Evolutionary conservation across 2,888 invertebrate species (phyloP).

Genomic region (Nomada fucata): DNA sequence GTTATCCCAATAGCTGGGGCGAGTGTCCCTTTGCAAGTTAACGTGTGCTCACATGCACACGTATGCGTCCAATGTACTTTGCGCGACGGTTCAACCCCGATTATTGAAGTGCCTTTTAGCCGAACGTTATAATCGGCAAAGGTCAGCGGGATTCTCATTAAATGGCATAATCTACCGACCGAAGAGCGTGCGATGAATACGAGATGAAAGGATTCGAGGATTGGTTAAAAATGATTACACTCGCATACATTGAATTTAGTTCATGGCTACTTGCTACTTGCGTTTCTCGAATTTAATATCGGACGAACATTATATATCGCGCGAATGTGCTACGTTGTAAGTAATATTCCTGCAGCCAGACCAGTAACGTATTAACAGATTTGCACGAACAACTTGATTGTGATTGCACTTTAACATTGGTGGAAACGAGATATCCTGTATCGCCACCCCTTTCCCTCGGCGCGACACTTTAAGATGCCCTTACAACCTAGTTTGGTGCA

Average conservation of each 20-base stretch:
- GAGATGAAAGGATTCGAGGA: no score
- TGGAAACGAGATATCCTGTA: constrained; percentile 4
- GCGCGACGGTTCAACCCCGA: background rate
- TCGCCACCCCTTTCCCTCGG: constrained; percentile 19
- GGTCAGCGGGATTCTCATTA: background rate
- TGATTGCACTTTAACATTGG: constrained; percentile 34
- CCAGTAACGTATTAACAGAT: background rate
- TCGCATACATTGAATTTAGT: no score
- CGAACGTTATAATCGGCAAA: background rate
- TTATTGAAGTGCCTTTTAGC: background rate
- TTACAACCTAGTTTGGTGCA: constrained; percentile 55
- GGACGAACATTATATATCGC: background rate
- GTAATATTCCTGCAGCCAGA: no score
- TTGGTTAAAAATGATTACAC: no score
- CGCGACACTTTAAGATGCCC: constrained; percentile 37
- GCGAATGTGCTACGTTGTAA: background rate
- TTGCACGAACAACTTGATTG: constrained; percentile 20
- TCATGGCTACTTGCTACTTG: no score
- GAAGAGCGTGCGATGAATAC: no score
- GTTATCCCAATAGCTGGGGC: constrained; percentile 66
- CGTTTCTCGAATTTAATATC: no score
- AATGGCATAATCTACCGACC: background rate
- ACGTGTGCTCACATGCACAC: constrained; percentile 1
- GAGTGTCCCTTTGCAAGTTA: constrained; percentile 31
- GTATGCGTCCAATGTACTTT: background rate